phyloP scores from a whole-genome alignment of 2,113 vertebrate species.

The Proterorhinus semilunaris region DNA sequence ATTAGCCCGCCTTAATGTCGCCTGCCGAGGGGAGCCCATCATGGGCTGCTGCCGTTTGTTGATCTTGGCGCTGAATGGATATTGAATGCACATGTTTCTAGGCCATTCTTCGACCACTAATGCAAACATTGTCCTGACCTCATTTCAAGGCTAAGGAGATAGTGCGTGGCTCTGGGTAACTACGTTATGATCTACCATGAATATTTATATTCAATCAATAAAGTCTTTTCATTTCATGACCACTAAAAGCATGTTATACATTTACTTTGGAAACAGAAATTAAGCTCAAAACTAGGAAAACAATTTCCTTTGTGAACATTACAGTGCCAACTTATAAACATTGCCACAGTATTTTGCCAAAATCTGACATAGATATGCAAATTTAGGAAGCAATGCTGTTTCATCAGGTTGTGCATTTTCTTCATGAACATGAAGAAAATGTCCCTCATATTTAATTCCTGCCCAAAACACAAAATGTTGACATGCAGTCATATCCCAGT shows the following conservation, averaged over 20 bases:
- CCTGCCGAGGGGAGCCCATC: conserved; percentile 29
- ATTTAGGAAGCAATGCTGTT: neutral
- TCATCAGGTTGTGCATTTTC: neutral
- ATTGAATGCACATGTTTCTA: conserved; percentile 28
- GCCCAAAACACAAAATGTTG: neutral
- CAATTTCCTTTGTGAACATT: too few relatives aligned
- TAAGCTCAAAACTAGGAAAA: too few relatives aligned
- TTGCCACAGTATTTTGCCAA: too few relatives aligned
- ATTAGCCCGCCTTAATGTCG: conserved; percentile 44
- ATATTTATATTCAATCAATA: neutral
- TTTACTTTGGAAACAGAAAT: too few relatives aligned
- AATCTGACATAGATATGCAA: neutral
- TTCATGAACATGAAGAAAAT: neutral
- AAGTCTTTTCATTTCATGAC: neutral
- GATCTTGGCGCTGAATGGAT: conserved; percentile 31
- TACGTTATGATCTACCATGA: neutral
- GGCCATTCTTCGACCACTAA: neutral
- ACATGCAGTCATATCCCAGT: neutral
- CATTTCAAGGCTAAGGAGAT: neutral
- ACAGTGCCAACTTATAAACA: too few relatives aligned
- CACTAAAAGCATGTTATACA: too few relatives aligned
- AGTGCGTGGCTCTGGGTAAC: neutral
- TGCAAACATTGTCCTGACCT: conserved; percentile 2
- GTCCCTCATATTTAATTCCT: neutral
- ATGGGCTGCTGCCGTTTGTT: conserved; percentile 33